Evolutionary conservation across 2,888 invertebrate species (phyloP), one percentile per base, ranked within the genome.

Genomic region (Geophilus truncorum): DNA sequence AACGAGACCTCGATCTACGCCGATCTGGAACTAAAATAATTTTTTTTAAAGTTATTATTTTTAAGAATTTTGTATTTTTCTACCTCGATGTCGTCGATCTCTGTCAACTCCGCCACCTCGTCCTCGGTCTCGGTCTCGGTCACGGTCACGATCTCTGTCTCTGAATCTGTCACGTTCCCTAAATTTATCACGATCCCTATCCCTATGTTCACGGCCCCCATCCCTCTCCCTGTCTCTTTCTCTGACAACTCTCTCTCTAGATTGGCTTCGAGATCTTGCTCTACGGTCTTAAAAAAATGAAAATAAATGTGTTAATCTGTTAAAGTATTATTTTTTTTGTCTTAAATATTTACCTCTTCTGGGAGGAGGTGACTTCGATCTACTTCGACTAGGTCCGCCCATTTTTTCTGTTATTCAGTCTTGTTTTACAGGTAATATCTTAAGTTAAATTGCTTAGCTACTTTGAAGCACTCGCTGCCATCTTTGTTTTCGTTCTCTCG

Each of bases 221-320:
- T n/a, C n/a, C n/a, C n/a, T 70, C 0, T 76, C 76, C 28, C 76
- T 76, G 25, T 76, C 76, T 23, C 76, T 76, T n/a, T 76, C 40
- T 79, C 79, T 45, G 10, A 36, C 18, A 25, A 32, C 34, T 78
- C 78, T 78, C 4, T 78, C 78, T 23, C 78, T 36, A 7, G 78
- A 40, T 18, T 23, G 79, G 28, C 79, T 79, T 28, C 79, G 34
- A 78, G 78, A 78, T 9, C 78, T n/a, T n/a, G n/a, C 51, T 40
- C 79, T 40, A 51, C 79, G 9, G 18, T 79, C 79, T 79, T 18
- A 40, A 10, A 3, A 40, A 40, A 40, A 40, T 40, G 40, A 40
- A n/a, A 40, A 40, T n/a, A 40, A 3, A 40, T 10, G n/a, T 40
- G n/a, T 40, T 40, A 40, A n/a, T n/a, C 5, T 12, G 9, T 36